phyloP scores from a whole-genome alignment of 2,888 invertebrate genomes.

The Perdita meconis region DNA sequence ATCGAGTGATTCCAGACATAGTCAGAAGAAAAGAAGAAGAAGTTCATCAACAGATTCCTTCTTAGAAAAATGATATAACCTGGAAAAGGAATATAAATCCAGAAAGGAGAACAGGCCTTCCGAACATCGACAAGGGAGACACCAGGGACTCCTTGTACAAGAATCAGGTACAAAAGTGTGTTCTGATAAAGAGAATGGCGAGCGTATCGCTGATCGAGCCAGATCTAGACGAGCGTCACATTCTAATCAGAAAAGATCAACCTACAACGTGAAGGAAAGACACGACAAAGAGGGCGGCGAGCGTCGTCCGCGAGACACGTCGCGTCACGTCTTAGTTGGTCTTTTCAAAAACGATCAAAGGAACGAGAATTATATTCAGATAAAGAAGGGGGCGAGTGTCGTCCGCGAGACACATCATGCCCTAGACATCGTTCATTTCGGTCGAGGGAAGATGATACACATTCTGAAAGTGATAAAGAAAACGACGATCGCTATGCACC shows the following conservation, averaged over 20 bases:
- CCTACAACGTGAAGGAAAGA: background rate
- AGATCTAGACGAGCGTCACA: conserved; percentile 9
- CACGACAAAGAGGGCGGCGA: conserved; percentile 11
- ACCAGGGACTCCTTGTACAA: background rate
- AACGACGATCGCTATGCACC: background rate
- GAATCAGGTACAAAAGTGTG: background rate
- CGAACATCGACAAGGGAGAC: background rate
- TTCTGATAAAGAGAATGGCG: conserved; percentile 2
- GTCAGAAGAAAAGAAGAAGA: conserved; percentile 4
- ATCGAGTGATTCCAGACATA: background rate
- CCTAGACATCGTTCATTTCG: no score
- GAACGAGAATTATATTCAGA: conserved; percentile 8
- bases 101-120: conserved; percentile 4
- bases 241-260: background rate
- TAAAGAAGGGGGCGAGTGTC: conserved; percentile 4
- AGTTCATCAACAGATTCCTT: conserved; percentile 1
- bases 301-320: conserved; percentile 8
- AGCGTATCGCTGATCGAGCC: conserved; percentile 3
- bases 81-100: background rate
- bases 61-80: background rate
- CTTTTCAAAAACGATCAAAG: no score
- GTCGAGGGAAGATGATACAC: background rate
- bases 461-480: background rate
- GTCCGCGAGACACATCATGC: no score
- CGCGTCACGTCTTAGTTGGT: conserved; percentile 1